Evolutionary conservation across 2,888 invertebrate genomes (phyloP).

Genomic region (Heteromurus nitidus): DNA sequence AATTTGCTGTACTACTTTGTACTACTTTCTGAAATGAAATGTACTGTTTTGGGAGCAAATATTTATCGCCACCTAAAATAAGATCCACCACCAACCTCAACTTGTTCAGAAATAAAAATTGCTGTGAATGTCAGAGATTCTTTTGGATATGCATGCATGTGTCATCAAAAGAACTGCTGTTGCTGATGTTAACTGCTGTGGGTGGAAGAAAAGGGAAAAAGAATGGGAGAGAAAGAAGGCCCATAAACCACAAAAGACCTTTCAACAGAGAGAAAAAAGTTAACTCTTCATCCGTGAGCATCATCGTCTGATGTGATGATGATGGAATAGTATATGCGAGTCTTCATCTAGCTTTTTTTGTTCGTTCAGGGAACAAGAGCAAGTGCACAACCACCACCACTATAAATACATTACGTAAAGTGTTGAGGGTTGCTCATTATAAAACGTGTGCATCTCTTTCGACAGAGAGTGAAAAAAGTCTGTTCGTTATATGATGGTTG

Average conservation of each 20-base stretch:
- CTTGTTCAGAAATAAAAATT: constrained; percentile 29
- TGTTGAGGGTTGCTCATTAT: background rate
- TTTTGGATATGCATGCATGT: too few species aligned
- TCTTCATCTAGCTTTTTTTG: background rate
- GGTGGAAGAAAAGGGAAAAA: background rate
- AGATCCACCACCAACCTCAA: too few species aligned
- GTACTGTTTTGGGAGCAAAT: too few species aligned
- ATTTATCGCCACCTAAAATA: too few species aligned
- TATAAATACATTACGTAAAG: constrained; percentile 8
- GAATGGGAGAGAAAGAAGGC: constrained; percentile 15
- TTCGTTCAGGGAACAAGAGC: background rate
- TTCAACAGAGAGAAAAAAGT: background rate
- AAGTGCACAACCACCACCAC: background rate
- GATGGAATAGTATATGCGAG: background rate
- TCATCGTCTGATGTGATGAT: too few species aligned
- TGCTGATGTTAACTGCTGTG: too few species aligned
- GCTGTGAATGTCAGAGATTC: background rate
- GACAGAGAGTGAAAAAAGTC: too few species aligned
- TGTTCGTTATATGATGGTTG: background rate
- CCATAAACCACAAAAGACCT: constrained; percentile 28
- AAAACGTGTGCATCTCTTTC: background rate
- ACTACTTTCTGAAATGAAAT: too few species aligned
- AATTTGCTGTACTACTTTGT: too few species aligned
- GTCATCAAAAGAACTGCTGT: too few species aligned
- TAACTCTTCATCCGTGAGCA: constrained; percentile 6